Percentiles rank a stretch among this genome's conserved stretches.
These are phyloP conservation scores for Trochalopteron elliotii DNA, from an alignment of 2,113 vertebrate genomes.

Conservation along the genomic window DNA sequence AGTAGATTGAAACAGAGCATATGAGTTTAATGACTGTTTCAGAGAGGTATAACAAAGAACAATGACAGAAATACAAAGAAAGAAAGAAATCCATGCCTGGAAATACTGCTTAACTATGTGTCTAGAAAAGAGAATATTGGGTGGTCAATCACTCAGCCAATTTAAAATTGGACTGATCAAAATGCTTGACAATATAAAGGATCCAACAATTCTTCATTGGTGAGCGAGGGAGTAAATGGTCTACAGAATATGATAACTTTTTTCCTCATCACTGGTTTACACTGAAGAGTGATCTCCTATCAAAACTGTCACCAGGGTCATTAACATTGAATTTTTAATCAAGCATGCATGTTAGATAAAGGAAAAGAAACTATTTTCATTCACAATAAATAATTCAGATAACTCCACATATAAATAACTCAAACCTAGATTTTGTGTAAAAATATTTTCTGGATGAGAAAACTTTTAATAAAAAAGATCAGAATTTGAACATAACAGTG, in stretches of 20 bases:
- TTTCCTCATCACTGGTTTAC: not conserved
- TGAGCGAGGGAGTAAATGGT: not conserved
- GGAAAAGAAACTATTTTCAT: not conserved
- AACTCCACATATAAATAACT: not conserved
- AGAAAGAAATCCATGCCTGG: not conserved
- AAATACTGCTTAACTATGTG: not conserved
- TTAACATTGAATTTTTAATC: not conserved
- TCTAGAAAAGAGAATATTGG: not conserved
- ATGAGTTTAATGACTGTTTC: not conserved
- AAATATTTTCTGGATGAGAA: not conserved
- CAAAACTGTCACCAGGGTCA: not conserved
- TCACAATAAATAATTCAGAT: not conserved
- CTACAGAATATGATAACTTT: accelerated
- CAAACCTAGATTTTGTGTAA: not conserved
- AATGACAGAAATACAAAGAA: not conserved
- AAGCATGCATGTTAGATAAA: not conserved
- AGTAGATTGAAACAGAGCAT: not conserved
- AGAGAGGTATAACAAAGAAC: not conserved
- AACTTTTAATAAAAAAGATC: not conserved
- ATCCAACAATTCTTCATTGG: not conserved
- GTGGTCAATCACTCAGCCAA: not conserved
- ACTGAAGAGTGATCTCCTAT: not conserved
- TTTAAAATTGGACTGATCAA: not conserved
- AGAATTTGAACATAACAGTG: not conserved
- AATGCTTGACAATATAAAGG: not conserved